Evolutionary conservation across 1,140 invertebrate species (phyloP).

Genomic region (Tyrophagus putrescentiae): DNA sequence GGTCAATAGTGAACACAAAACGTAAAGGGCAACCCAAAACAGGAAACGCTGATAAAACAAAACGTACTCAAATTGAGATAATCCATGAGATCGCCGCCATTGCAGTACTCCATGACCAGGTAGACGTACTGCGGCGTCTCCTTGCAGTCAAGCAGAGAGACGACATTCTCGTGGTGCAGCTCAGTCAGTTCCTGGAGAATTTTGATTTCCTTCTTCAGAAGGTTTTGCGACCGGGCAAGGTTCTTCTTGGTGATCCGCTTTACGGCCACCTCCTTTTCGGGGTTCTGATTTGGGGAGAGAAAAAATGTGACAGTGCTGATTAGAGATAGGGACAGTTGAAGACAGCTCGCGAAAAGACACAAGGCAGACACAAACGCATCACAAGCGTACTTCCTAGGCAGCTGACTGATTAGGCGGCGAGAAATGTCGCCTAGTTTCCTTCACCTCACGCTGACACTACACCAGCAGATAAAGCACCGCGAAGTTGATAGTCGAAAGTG

Average conservation of each 20-base stretch:
- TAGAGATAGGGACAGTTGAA: too few species aligned
- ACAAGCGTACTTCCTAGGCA: background rate
- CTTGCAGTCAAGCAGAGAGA: slow-evolving; percentile 88
- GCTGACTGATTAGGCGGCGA: too few species aligned
- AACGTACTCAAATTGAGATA: slow-evolving; percentile 41
- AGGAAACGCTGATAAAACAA: background rate
- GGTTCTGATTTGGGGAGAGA: slow-evolving; percentile 45
- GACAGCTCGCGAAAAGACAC: background rate
- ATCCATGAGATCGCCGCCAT: slow-evolving; percentile 95
- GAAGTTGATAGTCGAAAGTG: too few species aligned
- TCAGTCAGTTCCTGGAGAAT: slow-evolving; percentile 88
- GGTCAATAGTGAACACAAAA: background rate
- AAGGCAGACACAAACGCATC: background rate
- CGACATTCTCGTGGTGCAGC: slow-evolving; percentile 94
- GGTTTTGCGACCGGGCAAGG: slow-evolving; percentile 85
- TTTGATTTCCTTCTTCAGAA: slow-evolving; percentile 95
- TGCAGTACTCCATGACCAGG: slow-evolving; percentile 97
- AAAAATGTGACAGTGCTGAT: background rate
- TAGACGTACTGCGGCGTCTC: slow-evolving; percentile 84
- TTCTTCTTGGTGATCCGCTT: slow-evolving; percentile 97
- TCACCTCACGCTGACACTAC: too few species aligned
- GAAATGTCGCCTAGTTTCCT: too few species aligned
- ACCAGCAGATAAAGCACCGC: too few species aligned
- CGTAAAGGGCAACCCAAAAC: background rate
- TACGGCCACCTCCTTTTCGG: slow-evolving; percentile 72